These are phyloP conservation scores for Anoplophora glabripennis DNA, from an alignment of 1,140 invertebrate genomes.

Conservation along the genomic window DNA sequence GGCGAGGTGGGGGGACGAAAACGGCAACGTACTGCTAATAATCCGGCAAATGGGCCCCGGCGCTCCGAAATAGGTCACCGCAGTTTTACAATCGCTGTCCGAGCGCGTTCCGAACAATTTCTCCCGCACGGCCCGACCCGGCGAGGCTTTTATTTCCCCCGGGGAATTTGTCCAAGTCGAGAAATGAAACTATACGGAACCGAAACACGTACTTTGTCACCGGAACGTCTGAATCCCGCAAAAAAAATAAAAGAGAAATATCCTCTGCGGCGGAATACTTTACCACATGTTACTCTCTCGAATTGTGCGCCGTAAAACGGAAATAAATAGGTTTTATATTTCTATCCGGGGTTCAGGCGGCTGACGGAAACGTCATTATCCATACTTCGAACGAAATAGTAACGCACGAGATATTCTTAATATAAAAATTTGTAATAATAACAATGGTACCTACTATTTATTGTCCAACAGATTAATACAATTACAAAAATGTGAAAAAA, in stretches of 20 bases:
- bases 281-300: constrained; percentile 19
- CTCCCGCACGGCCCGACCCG: constrained; percentile 34
- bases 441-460: too few relatives aligned
- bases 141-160: constrained; percentile 45
- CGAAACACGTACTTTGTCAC: constrained; percentile 43
- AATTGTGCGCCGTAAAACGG: too few relatives aligned
- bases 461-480: too few relatives aligned
- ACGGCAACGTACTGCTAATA: constrained; percentile 44
- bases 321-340: too few relatives aligned
- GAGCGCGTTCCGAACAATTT: constrained; percentile 44
- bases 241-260: constrained; percentile 23
- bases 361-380: too few relatives aligned
- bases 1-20: too few relatives aligned
- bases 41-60: constrained; percentile 38
- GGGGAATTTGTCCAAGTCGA: constrained; percentile 43
- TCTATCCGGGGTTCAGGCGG: too few relatives aligned
- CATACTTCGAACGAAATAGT: too few relatives aligned
- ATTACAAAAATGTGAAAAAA: too few relatives aligned
- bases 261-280: constrained; percentile 27
- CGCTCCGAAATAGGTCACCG: neutral
- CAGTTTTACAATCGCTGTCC: constrained; percentile 38
- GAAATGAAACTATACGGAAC: constrained; percentile 40
- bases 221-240: constrained; percentile 35
- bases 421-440: too few relatives aligned
- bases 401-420: too few relatives aligned